Evolutionary conservation across 2,797 vertebrate species (phyloP), one percentile per base, ranked within the genome.

Genomic region (Acomys russatus): DNA sequence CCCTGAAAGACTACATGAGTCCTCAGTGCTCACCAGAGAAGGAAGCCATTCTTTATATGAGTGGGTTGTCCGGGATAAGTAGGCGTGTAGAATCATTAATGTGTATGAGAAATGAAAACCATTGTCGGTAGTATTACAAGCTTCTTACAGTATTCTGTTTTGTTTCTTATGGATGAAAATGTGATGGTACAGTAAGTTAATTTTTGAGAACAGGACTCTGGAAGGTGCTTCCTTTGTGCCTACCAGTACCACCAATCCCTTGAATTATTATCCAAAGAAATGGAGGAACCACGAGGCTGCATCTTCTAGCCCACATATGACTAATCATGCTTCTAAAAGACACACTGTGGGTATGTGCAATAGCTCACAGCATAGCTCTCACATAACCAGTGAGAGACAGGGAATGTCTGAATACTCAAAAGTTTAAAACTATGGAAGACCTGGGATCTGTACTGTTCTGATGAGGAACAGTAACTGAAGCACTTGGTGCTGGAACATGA

Each of bases 1-100:
- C 95, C 97, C 95, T 96, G 94, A 77, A 96, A 98, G 77, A 96
- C 90, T n/a, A 70, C 0, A 1, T 92, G 77, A 87, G 83, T 90
- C 97, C 94, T 88, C 84, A 4, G 70, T 90, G 88, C 90, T 90
- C 97, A 96, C 96, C n/a, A 98, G 44, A 90, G 87, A 97, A 68
- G 90, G 82, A 97, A 97, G 71, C n/a, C 77, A 96, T 97, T 93
- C 51, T 59, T 97, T 96, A 87, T 80, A 51, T 92, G 89, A 89
- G 63, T 33, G 33, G 12, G 68, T 93, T 84, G 25, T 92, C 94
- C 54, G 79, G 56, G 86, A 18, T 73, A 71, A 94, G 77, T 61
- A 92, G 38, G 20, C 86, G 14, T 92, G 30, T 44, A 44, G 56
- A 56, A 56, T 56, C 56, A 56, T 10, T 56, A 14, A 56, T 92